These are phyloP conservation scores for Pygocentrus nattereri DNA, from an alignment of 2,797 vertebrate species.

Conservation along the genomic window DNA sequence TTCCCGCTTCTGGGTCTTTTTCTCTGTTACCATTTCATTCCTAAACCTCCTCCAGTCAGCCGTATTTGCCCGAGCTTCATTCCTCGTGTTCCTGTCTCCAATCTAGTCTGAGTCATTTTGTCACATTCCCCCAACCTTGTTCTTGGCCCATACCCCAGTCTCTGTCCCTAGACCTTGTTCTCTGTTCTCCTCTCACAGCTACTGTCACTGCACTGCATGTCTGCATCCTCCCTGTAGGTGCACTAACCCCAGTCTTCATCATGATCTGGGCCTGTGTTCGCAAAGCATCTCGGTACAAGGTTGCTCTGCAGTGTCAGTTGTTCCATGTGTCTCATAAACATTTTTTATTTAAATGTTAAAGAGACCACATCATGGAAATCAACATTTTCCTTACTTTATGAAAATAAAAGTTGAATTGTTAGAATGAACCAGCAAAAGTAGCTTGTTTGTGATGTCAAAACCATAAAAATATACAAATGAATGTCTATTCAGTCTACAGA, in stretches of 20 bases:
- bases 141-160: neutral
- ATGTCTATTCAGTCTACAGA: neutral
- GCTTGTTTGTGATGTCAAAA: neutral
- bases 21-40: neutral
- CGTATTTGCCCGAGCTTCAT: neutral
- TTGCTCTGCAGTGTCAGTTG: neutral
- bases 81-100: neutral
- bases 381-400: neutral
- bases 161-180: neutral
- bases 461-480: no score
- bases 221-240: neutral
- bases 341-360: neutral
- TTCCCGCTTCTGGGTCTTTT: neutral
- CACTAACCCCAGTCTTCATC: neutral
- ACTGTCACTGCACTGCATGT: constrained; percentile 35
- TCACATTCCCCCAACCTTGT: neutral
- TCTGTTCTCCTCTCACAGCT: neutral
- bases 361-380: neutral
- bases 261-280: neutral
- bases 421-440: no score
- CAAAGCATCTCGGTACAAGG: neutral
- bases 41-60: neutral
- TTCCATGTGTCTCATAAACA: neutral
- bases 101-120: neutral
- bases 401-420: neutral